phyloP scores from a whole-genome alignment of 2,888 invertebrate genomes.

The Alloscopus bannaensis region DNA sequence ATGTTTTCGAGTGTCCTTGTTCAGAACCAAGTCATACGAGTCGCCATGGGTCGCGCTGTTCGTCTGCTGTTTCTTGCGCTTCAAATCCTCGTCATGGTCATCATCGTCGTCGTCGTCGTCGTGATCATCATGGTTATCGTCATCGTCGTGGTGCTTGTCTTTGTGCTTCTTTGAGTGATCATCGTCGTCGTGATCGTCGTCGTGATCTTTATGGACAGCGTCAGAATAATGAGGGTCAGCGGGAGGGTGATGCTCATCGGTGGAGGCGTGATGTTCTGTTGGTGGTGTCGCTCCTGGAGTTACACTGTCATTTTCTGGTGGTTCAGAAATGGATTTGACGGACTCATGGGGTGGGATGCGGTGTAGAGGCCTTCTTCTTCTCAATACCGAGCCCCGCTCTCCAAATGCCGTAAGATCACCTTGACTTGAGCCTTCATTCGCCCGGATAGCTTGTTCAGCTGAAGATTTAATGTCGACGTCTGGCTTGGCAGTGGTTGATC shows the following conservation, averaged over 20 bases:
- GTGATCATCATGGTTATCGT: slow-evolving; percentile 18
- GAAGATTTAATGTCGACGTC: not conserved
- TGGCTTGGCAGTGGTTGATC: no score
- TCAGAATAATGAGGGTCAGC: not conserved
- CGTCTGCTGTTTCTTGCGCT: not conserved
- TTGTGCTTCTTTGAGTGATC: slow-evolving; percentile 1
- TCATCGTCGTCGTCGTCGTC: not conserved
- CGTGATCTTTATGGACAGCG: slow-evolving; percentile 4
- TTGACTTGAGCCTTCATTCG: no score
- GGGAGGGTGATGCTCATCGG: slow-evolving; percentile 1
- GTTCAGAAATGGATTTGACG: no score
- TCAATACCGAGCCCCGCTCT: no score
- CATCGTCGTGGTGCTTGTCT: not conserved
- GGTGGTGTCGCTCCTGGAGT: not conserved
- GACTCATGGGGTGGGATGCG: not conserved
- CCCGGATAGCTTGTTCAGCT: slow-evolving; percentile 28
- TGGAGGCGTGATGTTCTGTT: not conserved
- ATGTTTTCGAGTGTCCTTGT: slow-evolving; percentile 58
- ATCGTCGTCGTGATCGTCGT: slow-evolving; percentile 4
- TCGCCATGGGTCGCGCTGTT: not conserved
- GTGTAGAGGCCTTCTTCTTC: slow-evolving; percentile 10
- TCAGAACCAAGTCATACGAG: slow-evolving; percentile 54
- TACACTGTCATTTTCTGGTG: no score
- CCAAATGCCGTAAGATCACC: no score
- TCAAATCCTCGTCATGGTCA: slow-evolving; percentile 10